Evolutionary conservation across 2,113 vertebrate species (phyloP), one percentile per base, ranked within the genome.

Genomic region (Desmodus rotundus): DNA sequence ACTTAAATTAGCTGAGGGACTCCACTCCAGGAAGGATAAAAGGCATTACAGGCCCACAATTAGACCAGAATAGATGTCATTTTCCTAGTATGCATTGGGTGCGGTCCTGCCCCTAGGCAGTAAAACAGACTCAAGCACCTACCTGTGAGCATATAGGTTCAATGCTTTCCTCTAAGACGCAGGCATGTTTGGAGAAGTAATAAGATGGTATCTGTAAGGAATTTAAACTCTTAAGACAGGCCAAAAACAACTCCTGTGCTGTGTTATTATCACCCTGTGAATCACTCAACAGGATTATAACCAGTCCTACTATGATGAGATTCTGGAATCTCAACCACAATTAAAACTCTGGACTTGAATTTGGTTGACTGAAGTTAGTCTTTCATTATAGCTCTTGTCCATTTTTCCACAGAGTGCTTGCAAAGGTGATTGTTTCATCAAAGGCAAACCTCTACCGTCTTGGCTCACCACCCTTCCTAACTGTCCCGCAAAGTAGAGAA

Each of bases 111-210:
- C 91, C 38, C 28, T 54, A 83, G 91, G 93, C 43, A 77, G 41
- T 10, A 70, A 95, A 89, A 76, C n/a, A 68, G 13, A 80, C 58
- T 88, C 94, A 96, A 95, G 95, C 61, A 86, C 10, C 72, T 89
- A 94, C 91, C 54, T 97, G 93, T 93, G 41, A 45, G 80, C 22
- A 10, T 4, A 73, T 4, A 73, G n/a, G 22, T 68, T 22, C 33
- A 52, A 13, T 28, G 33, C 45, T 92, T 94, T 90, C 28, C 28
- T 95, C 56, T 45, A 28, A 14, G 24, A 78, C 22, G 24, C 50
- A 73, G 86, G 50, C 33, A 38, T 67, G 58, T 82, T 80, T 72
- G 33, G 61, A 94, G 38, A 91, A 77, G 84, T 88, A 85, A 80
- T 61, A 74, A 93, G 82, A 83, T 93, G 28, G 22, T 76, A 83